A percentile compares a stretch with the other conserved stretches of the same genome.
phyloP scores from a whole-genome alignment of 2,113 vertebrate genomes.

The Cryptotis parvus region DNA sequence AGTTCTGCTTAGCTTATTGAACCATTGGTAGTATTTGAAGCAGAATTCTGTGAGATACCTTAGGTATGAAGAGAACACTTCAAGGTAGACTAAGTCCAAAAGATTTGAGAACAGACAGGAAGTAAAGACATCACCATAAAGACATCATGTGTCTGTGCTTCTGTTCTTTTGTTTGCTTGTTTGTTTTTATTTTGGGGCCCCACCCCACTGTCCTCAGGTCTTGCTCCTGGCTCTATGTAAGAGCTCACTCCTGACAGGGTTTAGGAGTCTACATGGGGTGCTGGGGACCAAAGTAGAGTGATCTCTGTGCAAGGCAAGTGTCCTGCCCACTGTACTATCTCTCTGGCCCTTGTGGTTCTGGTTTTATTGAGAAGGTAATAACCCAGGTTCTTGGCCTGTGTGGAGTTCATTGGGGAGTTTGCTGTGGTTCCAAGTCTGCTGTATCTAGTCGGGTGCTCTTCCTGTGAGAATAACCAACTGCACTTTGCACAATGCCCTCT shows the following conservation, averaged over 20 bases:
- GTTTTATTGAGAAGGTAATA: background rate
- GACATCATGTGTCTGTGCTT: no score
- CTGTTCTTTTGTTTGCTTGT: background rate
- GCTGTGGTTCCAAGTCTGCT: fast-evolving
- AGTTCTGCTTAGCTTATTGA: background rate
- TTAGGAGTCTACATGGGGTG: no score
- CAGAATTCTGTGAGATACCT: background rate
- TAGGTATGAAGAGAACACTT: background rate
- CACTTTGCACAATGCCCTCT: background rate
- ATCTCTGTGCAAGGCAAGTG: no score
- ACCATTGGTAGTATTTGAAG: background rate
- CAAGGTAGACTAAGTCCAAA: background rate
- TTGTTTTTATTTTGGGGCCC: no score
- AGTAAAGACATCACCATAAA: background rate
- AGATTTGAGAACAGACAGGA: background rate
- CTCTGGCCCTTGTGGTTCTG: no score
- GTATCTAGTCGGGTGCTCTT: background rate
- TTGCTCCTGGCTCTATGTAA: no score
- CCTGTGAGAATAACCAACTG: background rate
- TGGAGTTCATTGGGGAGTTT: background rate
- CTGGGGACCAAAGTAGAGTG: no score
- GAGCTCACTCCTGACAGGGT: no score
- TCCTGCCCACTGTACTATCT: no score
- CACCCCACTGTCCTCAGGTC: no score
- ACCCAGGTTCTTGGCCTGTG: background rate